phyloP scores from a whole-genome alignment of 2,113 vertebrate genomes.

The Electrona antarctica region DNA sequence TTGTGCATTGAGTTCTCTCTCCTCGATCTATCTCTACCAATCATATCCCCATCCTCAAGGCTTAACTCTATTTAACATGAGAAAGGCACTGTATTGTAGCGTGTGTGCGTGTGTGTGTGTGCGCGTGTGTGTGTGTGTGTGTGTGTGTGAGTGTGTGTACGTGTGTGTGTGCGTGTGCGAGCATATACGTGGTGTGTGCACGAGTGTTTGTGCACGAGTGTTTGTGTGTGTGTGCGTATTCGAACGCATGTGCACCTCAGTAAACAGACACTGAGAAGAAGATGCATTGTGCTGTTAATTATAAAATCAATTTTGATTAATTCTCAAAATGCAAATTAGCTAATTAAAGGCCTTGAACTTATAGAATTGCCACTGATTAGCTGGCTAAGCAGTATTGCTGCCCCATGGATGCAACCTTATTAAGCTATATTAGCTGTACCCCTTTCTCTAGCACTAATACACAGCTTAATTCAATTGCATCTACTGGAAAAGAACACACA shows the following conservation, averaged over 20 bases:
- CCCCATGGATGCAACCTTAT: slow-evolving; percentile 65
- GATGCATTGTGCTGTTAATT: slow-evolving; percentile 76
- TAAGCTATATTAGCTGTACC: slow-evolving; percentile 66
- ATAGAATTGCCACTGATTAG: slow-evolving; percentile 80
- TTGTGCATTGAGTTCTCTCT: slow-evolving; percentile 51
- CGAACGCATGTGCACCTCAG: slow-evolving; percentile 2
- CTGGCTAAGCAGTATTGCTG: slow-evolving; percentile 68
- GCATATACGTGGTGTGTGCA: background rate
- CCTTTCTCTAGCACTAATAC: slow-evolving; percentile 45
- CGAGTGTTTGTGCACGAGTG: background rate
- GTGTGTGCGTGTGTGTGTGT: slow-evolving; percentile 3
- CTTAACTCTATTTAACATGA: slow-evolving; percentile 27
- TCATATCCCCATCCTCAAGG: slow-evolving; percentile 38
- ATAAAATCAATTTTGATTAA: slow-evolving; percentile 81
- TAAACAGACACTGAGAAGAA: slow-evolving; percentile 55
- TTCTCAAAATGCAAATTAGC: slow-evolving; percentile 80
- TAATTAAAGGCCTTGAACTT: slow-evolving; percentile 79
- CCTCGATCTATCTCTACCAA: slow-evolving; percentile 49
- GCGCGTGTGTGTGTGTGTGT: background rate
- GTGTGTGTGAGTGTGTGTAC: slow-evolving; percentile 3
- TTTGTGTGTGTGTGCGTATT: background rate
- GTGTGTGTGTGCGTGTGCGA: background rate
- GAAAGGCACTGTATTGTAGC: background rate
- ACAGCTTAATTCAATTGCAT: slow-evolving; percentile 48
- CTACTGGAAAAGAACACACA: slow-evolving; percentile 30